Evolutionary conservation across 2,888 invertebrate species (phyloP).

Genomic region (Diloba caeruleocephala): DNA sequence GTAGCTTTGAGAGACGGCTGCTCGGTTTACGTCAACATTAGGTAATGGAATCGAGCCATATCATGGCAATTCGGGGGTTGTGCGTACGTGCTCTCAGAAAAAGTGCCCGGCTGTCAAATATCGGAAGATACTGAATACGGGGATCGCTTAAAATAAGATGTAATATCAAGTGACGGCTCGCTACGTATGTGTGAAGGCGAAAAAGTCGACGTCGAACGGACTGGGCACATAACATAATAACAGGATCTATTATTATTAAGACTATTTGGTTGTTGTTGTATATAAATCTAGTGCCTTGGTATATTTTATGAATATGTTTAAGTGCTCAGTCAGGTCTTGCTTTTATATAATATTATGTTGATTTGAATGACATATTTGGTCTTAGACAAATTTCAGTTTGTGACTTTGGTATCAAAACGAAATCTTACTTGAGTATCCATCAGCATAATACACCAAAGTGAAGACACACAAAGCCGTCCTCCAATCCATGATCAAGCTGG

Average conservation of each 20-base stretch:
- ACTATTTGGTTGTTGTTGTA: constrained; percentile 6
- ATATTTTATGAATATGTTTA: no score
- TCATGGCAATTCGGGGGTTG: constrained; percentile 65
- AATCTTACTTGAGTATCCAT: constrained; percentile 85
- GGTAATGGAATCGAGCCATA: constrained; percentile 81
- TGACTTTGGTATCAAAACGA: constrained; percentile 10
- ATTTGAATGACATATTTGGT: background rate
- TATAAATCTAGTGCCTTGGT: constrained; percentile 11
- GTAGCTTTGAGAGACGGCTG: constrained; percentile 68
- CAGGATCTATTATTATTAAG: constrained; percentile 43
- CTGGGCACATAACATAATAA: constrained; percentile 19
- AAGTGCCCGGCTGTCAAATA: constrained; percentile 37
- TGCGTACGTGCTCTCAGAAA: constrained; percentile 59
- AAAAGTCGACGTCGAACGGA: constrained; percentile 9
- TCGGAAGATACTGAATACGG: constrained; percentile 28
- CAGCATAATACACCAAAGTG: constrained; percentile 74
- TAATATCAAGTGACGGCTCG: constrained; percentile 28
- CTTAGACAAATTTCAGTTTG: background rate
- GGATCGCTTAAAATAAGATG: constrained; percentile 43
- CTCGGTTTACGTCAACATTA: constrained; percentile 79
- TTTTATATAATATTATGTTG: no score
- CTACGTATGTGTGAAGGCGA: constrained; percentile 21
- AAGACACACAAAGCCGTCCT: constrained; percentile 70
- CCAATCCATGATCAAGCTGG: constrained; percentile 84
- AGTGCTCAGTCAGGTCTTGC: no score